These are phyloP conservation scores for Trichogramma dendrolimi DNA, from an alignment of 2,888 invertebrate genomes.

Conservation along the genomic window DNA sequence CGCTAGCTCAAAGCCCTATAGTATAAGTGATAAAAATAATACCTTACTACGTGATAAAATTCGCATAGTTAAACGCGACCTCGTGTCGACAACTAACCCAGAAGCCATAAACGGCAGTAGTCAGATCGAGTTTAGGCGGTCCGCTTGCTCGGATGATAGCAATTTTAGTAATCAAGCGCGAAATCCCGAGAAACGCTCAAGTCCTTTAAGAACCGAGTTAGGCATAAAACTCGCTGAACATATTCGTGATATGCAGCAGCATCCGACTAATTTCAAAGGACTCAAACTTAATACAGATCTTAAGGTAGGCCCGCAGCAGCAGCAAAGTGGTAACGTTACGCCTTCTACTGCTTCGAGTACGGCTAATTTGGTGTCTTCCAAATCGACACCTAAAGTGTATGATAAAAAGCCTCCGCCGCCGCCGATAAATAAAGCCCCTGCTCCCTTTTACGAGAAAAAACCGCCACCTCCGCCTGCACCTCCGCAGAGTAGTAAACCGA, in stretches of 20 bases:
- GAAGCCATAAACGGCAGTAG: slow-evolving; percentile 52
- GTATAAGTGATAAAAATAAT: slow-evolving; percentile 17
- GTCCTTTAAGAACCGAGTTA: slow-evolving; percentile 35
- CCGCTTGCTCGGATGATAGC: slow-evolving; percentile 18
- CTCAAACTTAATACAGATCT: slow-evolving; percentile 41
- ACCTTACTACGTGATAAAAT: slow-evolving; percentile 42
- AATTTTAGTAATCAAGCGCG: slow-evolving; percentile 1
- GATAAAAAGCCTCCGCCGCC: neutral
- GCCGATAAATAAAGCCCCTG: neutral
- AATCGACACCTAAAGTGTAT: neutral
- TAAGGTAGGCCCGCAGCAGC: slow-evolving; percentile 38
- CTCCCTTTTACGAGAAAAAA: slow-evolving; percentile 45
- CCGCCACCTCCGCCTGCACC: slow-evolving; percentile 49
- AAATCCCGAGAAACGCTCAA: slow-evolving; percentile 34
- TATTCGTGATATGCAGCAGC: slow-evolving; percentile 38
- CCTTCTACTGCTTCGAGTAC: slow-evolving; percentile 25
- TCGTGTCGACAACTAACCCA: slow-evolving; percentile 66
- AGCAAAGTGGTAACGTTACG: slow-evolving; percentile 39
- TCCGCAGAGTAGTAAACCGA: slow-evolving; percentile 43
- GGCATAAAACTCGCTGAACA: slow-evolving; percentile 40
- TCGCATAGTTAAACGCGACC: slow-evolving; percentile 59
- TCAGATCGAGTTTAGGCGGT: slow-evolving; percentile 49
- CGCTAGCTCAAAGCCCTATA: slow-evolving; percentile 23
- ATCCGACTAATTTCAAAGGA: slow-evolving; percentile 41
- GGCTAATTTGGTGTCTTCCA: neutral